These are phyloP conservation scores for Entomyzon cyanotis DNA, from an alignment of 2,113 vertebrate genomes.

Conservation along the genomic window DNA sequence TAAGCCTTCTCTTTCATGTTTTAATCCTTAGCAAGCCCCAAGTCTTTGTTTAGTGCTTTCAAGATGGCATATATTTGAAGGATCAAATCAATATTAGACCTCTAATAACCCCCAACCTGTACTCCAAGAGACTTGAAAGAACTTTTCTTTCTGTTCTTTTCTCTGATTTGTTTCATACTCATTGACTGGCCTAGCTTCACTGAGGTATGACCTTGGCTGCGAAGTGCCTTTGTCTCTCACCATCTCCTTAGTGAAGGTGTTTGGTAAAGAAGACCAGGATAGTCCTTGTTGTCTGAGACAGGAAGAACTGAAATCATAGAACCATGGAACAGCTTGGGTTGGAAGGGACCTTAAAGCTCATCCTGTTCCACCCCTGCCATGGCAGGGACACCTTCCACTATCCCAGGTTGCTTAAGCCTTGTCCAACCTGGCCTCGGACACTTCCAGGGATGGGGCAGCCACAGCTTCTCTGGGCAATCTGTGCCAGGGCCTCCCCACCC, in stretches of 20 bases:
- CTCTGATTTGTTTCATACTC: not conserved
- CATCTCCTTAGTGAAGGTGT: not conserved
- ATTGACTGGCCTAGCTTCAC: not conserved
- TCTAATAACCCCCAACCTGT: not conserved
- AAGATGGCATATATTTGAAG: not conserved
- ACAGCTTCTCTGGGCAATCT: not conserved
- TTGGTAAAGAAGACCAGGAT: not conserved
- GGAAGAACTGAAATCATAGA: not conserved
- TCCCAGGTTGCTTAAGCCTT: accelerated
- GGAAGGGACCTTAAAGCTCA: not conserved
- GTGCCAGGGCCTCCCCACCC: not conserved
- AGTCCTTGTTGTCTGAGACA: not conserved
- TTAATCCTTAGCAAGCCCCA: not conserved
- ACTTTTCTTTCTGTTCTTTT: not conserved
- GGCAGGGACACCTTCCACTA: not conserved
- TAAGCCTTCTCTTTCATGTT: not conserved
- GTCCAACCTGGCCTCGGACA: not conserved
- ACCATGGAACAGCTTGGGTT: not conserved
- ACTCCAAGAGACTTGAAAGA: not conserved
- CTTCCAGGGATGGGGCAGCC: not conserved
- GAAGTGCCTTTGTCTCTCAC: not conserved
- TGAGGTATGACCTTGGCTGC: not conserved
- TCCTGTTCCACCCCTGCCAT: not conserved
- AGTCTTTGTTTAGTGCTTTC: not conserved
- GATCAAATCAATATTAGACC: not conserved